phyloP scores from a whole-genome alignment of 2,888 invertebrate genomes.

The Lycophotia porphyrea region DNA sequence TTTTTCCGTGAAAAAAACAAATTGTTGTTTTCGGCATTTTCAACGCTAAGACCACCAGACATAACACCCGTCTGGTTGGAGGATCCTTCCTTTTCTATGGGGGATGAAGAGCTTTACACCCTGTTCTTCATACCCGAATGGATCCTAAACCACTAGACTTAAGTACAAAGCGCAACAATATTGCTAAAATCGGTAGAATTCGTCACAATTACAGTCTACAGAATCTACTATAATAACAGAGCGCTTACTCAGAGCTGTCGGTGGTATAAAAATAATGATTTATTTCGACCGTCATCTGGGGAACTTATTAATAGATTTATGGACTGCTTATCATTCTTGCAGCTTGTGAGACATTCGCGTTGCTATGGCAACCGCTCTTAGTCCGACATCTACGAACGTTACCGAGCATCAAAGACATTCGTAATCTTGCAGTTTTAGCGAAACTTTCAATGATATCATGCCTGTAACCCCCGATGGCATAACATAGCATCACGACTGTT shows the following conservation, averaged over 20 bases:
- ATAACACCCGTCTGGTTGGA: background rate
- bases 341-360: constrained; percentile 36
- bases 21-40: too few relatives aligned
- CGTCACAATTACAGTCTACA: constrained; percentile 34
- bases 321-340: constrained; percentile 45
- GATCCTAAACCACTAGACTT: background rate
- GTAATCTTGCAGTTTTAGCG: background rate
- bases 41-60: too few relatives aligned
- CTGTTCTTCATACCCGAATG: background rate
- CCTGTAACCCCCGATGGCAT: background rate
- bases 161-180: background rate
- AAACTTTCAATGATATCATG: background rate
- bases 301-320: constrained; percentile 48
- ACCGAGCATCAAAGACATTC: background rate
- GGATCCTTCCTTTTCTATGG: background rate
- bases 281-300: constrained; percentile 36
- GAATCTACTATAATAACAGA: constrained; percentile 25
- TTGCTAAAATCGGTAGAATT: constrained; percentile 1
- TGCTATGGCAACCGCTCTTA: constrained; percentile 43
- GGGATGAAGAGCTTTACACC: background rate
- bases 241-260: constrained; percentile 18
- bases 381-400: background rate
- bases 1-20: too few relatives aligned
- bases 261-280: constrained; percentile 51
- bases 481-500: too few relatives aligned